Percentiles rank a stretch among this genome's conserved stretches.
phyloP scores from a whole-genome alignment of 1,140 invertebrate genomes.

The Parasteatoda tepidariorum region DNA sequence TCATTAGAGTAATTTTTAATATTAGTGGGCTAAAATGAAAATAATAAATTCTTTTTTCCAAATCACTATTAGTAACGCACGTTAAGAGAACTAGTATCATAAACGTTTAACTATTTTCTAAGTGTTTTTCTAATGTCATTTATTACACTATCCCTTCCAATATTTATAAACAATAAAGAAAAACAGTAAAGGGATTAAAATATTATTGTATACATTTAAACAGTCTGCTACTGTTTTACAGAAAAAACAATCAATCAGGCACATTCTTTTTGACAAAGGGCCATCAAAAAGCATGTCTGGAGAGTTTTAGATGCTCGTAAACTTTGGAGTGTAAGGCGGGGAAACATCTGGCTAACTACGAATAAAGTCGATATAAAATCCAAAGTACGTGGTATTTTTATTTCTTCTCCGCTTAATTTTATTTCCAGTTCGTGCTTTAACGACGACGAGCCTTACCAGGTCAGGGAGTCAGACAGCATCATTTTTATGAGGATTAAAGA shows the following conservation, averaged over 20 bases:
- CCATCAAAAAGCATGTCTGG: conserved; percentile 39
- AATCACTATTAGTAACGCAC: no score
- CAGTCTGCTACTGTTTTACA: background rate
- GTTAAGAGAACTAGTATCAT: no score
- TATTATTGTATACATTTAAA: no score
- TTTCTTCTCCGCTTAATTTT: conserved; percentile 40
- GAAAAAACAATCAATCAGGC: background rate
- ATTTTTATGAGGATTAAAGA: conserved; percentile 49
- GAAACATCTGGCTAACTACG: conserved; percentile 18
- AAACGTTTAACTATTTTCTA: no score
- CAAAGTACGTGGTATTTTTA: conserved; percentile 49
- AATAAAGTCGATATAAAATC: conserved; percentile 42
- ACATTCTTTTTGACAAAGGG: conserved; percentile 11
- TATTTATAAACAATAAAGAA: no score
- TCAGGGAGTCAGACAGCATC: conserved; percentile 5
- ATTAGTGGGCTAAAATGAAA: no score
- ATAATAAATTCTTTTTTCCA: no score
- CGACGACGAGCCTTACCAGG: background rate
- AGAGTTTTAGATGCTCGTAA: conserved; percentile 42
- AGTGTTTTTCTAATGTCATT: no score
- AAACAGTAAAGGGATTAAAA: no score
- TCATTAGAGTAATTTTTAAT: no score
- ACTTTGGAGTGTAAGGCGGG: background rate
- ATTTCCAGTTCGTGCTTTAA: conserved; percentile 38
- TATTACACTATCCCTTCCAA: no score